These are phyloP conservation scores for Celastrina argiolus DNA, from an alignment of 2,888 invertebrate species.

Conservation along the genomic window DNA sequence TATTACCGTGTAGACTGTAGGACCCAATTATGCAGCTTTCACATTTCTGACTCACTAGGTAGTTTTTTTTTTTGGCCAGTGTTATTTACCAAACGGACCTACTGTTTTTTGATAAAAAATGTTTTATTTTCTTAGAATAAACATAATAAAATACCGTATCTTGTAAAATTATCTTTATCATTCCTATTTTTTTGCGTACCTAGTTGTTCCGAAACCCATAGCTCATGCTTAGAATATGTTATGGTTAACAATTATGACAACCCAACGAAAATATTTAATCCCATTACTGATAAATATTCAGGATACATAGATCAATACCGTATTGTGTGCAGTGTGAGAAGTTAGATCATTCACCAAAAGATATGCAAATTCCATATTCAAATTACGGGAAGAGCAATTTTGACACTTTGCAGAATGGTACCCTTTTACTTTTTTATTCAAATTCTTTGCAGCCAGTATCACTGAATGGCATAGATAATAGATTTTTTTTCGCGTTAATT, in stretches of 20 bases:
- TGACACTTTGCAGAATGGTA: slow-evolving; percentile 73
- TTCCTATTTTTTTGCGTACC: background rate
- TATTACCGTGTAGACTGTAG: slow-evolving; percentile 40
- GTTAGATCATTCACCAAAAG: slow-evolving; percentile 41
- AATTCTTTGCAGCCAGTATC: slow-evolving; percentile 63
- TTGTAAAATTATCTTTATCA: too few relatives aligned
- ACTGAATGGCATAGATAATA: slow-evolving; percentile 56
- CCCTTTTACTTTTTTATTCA: slow-evolving; percentile 67
- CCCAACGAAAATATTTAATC: slow-evolving; percentile 72
- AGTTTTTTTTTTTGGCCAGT: background rate
- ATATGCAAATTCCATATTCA: slow-evolving; percentile 75
- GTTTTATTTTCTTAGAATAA: too few relatives aligned
- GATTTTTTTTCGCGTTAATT: slow-evolving; percentile 53
- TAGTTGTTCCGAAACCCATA: background rate
- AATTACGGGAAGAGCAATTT: slow-evolving; percentile 74
- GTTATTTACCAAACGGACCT: too few relatives aligned
- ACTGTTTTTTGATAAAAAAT: too few relatives aligned
- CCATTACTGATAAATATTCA: slow-evolving; percentile 61
- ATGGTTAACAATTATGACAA: slow-evolving; percentile 59
- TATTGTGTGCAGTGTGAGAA: slow-evolving; percentile 44
- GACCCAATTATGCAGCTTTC: background rate
- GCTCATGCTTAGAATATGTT: background rate
- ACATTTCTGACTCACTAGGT: background rate
- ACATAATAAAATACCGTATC: too few relatives aligned
- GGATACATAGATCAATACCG: slow-evolving; percentile 44